Percentiles rank a stretch among this genome's conserved stretches.
These are phyloP conservation scores for Leuciscus idus DNA, from an alignment of 2,113 vertebrate genomes.

Conservation along the genomic window DNA sequence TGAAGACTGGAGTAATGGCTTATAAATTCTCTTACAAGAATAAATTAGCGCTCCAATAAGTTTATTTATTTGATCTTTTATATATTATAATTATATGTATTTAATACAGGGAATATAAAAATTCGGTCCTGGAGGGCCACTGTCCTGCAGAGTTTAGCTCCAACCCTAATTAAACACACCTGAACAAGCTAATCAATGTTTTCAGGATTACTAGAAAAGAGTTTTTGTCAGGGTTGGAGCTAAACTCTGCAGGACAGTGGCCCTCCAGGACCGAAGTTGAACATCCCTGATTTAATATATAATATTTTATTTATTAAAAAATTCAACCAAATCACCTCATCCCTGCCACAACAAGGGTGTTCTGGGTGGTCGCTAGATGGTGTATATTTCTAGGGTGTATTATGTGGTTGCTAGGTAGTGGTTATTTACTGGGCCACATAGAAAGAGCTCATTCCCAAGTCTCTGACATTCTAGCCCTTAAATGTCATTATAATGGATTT, in stretches of 20 bases:
- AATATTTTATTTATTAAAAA: neutral
- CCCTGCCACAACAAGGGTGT: neutral
- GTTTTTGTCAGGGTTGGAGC: too few species aligned
- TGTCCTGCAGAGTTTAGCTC: too few species aligned
- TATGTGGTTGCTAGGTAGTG: neutral
- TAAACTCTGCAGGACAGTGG: too few species aligned
- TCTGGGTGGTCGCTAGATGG: neutral
- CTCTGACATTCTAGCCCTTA: neutral
- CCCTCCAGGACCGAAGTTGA: too few species aligned
- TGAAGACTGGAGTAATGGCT: neutral
- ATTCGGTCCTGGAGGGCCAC: too few species aligned
- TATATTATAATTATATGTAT: too few species aligned
- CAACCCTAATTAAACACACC: too few species aligned
- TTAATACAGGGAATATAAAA: too few species aligned
- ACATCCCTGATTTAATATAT: too few species aligned
- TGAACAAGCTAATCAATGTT: too few species aligned
- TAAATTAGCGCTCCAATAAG: neutral
- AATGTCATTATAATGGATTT: neutral
- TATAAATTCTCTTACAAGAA: neutral
- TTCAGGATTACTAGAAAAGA: too few species aligned
- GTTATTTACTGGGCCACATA: neutral
- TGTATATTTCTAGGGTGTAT: neutral
- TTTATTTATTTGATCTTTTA: too few species aligned
- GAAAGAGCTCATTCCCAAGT: neutral
- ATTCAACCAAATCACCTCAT: neutral